A percentile compares a stretch with the other conserved stretches of the same genome.
Evolutionary conservation across 2,797 vertebrate species (phyloP).

Genomic region (Hirundo rustica): DNA sequence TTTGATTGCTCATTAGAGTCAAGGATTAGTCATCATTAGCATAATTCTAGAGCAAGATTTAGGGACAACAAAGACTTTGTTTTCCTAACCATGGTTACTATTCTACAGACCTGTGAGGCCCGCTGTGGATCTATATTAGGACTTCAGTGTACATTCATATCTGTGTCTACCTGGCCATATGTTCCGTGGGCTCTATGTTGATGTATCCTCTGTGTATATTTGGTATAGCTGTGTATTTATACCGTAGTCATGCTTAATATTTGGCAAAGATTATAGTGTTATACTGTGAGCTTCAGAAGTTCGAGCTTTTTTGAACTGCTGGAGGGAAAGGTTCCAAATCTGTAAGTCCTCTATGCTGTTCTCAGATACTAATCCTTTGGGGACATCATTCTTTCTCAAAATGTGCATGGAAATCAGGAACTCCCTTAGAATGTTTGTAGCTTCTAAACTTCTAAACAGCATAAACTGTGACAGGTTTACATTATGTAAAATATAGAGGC

Average conservation of each 20-base stretch:
- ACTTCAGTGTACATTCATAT: background rate
- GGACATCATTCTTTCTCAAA: background rate
- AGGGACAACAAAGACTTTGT: background rate
- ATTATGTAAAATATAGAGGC: background rate
- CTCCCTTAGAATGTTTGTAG: background rate
- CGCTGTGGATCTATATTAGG: background rate
- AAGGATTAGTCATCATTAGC: background rate
- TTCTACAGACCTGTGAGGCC: background rate
- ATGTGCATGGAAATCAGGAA: background rate
- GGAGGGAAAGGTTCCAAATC: background rate
- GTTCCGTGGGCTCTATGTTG: background rate
- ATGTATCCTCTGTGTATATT: background rate
- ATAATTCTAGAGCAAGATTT: background rate
- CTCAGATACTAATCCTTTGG: background rate
- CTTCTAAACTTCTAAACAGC: background rate
- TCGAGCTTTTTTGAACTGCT: background rate
- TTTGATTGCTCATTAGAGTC: background rate
- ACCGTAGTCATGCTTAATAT: background rate
- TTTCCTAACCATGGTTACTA: background rate
- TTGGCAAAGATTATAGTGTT: background rate
- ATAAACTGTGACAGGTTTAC: background rate
- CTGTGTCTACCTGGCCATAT: background rate
- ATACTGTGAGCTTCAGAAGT: background rate
- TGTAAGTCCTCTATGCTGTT: background rate
- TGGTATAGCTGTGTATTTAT: background rate